phyloP scores from a whole-genome alignment of 2,113 vertebrate genomes.

The Thymallus thymallus region DNA sequence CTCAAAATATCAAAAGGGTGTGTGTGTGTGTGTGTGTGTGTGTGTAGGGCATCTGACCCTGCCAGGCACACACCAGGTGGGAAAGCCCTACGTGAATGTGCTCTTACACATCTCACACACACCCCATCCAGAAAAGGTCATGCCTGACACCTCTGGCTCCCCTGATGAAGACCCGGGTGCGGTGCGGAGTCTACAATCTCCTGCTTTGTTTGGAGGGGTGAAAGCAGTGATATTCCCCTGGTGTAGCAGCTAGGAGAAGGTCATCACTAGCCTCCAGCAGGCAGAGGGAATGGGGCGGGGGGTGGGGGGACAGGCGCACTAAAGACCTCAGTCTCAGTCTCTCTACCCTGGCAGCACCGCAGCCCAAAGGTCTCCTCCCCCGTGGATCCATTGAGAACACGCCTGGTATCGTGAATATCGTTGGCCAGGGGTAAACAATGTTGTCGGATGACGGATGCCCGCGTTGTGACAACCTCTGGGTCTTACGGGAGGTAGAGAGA shows the following conservation, averaged over 20 bases:
- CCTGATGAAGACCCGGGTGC: neutral
- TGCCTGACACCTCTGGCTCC: constrained; percentile 36
- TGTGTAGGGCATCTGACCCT: neutral
- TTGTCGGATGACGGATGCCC: too few relatives aligned
- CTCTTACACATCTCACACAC: constrained; percentile 11
- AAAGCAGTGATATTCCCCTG: constrained; percentile 1
- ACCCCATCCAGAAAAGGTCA: constrained; percentile 50
- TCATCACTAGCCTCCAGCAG: constrained; percentile 65
- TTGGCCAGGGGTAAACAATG: too few relatives aligned
- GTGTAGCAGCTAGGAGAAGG: constrained; percentile 54
- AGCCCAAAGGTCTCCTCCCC: constrained; percentile 60
- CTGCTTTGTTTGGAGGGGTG: too few relatives aligned
- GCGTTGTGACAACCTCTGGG: too few relatives aligned
- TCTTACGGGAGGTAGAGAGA: neutral
- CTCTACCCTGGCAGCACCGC: too few relatives aligned
- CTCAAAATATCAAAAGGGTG: neutral
- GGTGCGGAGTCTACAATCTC: too few relatives aligned
- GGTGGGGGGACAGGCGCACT: too few relatives aligned
- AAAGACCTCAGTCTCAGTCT: too few relatives aligned
- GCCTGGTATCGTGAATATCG: too few relatives aligned
- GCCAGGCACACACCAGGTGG: constrained; percentile 3
- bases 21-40: neutral
- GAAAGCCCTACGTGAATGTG: neutral
- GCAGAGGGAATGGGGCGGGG: constrained; percentile 9
- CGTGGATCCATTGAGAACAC: constrained; percentile 4